A percentile compares a stretch with the other conserved stretches of the same genome.
These are phyloP conservation scores for Cosmia pyralina DNA, from an alignment of 2,888 invertebrate species.

Conservation along the genomic window DNA sequence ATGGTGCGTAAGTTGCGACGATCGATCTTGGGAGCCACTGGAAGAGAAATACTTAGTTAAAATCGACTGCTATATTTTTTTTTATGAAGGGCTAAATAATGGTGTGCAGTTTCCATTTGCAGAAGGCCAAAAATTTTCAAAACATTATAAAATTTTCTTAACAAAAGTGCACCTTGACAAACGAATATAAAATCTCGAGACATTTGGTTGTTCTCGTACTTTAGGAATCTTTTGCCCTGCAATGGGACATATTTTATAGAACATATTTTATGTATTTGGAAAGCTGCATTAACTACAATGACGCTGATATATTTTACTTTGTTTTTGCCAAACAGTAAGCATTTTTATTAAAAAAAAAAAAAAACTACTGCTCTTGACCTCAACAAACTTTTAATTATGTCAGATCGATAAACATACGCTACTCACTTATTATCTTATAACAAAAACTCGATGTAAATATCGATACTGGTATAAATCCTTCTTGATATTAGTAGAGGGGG, in stretches of 20 bases:
- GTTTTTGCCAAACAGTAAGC: background rate
- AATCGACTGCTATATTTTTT: too few species aligned
- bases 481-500: background rate
- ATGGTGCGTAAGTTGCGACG: constrained; percentile 96
- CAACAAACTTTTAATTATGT: background rate
- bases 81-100: too few species aligned
- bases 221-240: background rate
- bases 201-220: background rate
- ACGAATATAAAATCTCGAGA: background rate
- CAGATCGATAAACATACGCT: background rate
- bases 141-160: too few species aligned
- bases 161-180: too few species aligned
- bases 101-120: background rate
- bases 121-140: too few species aligned
- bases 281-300: background rate
- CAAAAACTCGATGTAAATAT: background rate
- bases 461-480: background rate
- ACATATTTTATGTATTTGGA: background rate
- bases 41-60: background rate
- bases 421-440: background rate
- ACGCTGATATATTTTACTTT: background rate
- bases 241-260: too few species aligned
- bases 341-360: too few species aligned
- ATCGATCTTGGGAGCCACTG: constrained; percentile 99
- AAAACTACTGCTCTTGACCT: too few species aligned